Conservation (phyloP, 2,113 vertebrate species). For the Percina caprodes region DNA sequence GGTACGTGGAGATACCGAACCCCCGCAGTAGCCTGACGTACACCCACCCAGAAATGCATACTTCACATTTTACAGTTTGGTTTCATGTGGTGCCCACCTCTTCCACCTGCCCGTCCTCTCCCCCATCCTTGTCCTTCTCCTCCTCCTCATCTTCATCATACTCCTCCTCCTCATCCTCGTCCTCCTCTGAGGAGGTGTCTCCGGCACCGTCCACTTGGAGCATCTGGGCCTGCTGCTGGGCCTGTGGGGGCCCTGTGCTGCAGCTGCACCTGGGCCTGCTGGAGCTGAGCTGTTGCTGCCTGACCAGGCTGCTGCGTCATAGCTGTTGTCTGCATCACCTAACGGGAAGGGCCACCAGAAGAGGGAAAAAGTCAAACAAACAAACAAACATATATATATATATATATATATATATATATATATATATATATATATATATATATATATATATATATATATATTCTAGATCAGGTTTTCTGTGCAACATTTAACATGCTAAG, state of each 20-base stretch:
- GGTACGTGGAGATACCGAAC: too few relatives aligned
- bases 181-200: constrained; percentile 97
- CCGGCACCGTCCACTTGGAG: constrained; percentile 96
- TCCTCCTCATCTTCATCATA: constrained; percentile 98
- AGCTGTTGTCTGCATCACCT: constrained; percentile 87
- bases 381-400: too few relatives aligned
- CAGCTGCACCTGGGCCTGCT: constrained; percentile 75
- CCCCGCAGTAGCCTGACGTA: too few relatives aligned
- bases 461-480: neutral
- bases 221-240: constrained; percentile 92
- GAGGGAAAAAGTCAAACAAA: too few relatives aligned
- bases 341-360: rapidly evolving
- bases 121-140: constrained; percentile 97
- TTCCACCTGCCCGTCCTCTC: constrained; percentile 97
- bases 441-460: too few relatives aligned
- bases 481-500: neutral
- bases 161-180: constrained; percentile 98
- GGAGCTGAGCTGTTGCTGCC: constrained; percentile 81
- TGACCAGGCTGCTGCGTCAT: constrained; percentile 89
- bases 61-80: neutral
- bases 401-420: too few relatives aligned
- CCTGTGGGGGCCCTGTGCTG: constrained; percentile 72
- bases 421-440: too few relatives aligned
- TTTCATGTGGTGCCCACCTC: constrained; percentile 83
- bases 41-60: too few relatives aligned